Evolutionary conservation across 35 echinoderm and acorn worm genomes (phyloP).

Genomic region (Apostichopus parvimensis): DNA sequence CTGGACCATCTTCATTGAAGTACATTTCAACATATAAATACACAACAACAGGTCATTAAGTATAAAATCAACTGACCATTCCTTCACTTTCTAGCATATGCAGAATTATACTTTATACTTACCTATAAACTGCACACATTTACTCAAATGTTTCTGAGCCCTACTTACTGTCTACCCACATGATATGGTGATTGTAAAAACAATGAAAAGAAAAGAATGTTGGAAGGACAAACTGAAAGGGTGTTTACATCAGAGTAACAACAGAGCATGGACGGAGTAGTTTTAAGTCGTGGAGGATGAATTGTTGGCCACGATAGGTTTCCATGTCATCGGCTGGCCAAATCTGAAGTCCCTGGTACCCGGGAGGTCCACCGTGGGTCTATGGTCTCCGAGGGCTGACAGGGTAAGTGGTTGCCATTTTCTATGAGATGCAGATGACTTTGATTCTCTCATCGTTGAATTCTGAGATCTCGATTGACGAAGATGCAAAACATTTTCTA

Average conservation of each 20-base stretch:
- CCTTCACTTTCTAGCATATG: too few species aligned
- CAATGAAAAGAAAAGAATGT: background rate
- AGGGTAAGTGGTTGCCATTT: slow-evolving; percentile 75
- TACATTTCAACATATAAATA: too few species aligned
- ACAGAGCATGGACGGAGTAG: too few species aligned
- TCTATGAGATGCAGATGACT: background rate
- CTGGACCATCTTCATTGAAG: too few species aligned
- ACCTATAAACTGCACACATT: too few species aligned
- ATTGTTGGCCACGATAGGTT: slow-evolving; percentile 69
- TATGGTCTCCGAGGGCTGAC: slow-evolving; percentile 71
- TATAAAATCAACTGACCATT: too few species aligned
- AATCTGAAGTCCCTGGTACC: slow-evolving; percentile 68
- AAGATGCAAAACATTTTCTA: background rate
- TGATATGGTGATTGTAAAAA: too few species aligned
- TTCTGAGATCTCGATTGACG: background rate
- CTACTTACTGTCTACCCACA: too few species aligned
- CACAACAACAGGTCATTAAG: too few species aligned
- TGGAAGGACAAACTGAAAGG: slow-evolving; percentile 4
- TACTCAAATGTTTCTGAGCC: too few species aligned
- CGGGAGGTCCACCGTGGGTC: slow-evolving; percentile 62
- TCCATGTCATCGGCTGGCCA: slow-evolving; percentile 78
- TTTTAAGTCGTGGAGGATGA: background rate
- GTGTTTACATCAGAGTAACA: background rate
- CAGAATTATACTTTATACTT: too few species aligned
- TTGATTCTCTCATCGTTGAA: slow-evolving; percentile 32